Conservation (phyloP, 2,113 vertebrate species). For the Rhea pennata region DNA sequence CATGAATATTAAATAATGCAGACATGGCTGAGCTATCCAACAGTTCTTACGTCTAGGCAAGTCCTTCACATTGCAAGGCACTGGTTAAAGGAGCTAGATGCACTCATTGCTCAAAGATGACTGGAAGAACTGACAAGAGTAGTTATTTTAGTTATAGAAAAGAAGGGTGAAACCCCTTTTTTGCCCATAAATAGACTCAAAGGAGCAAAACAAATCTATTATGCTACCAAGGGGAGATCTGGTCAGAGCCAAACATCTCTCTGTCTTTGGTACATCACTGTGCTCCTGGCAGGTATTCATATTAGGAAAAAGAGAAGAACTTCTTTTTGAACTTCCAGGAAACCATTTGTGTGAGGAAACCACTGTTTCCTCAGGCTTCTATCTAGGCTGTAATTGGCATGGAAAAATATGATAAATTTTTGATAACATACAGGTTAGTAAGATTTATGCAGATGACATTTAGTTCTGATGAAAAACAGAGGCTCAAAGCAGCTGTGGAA, state of each 20-base stretch:
- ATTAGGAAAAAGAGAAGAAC: background rate
- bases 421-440: conserved; percentile 9
- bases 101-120: background rate
- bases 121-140: background rate
- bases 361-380: background rate
- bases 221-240: background rate
- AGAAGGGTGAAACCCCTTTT: background rate
- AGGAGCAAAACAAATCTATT: background rate
- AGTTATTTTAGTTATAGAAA: background rate
- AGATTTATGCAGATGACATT: conserved; percentile 53
- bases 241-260: background rate
- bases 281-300: background rate
- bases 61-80: background rate
- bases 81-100: background rate
- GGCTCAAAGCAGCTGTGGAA: background rate
- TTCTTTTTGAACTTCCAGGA: background rate
- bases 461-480: conserved; percentile 26
- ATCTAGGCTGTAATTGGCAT: background rate
- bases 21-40: background rate
- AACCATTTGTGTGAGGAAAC: background rate
- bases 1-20: background rate
- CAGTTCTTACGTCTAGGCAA: background rate
- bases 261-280: background rate
- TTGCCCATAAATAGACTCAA: background rate
- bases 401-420: background rate